Evolutionary conservation across 2,797 vertebrate genomes (phyloP).

Genomic region (Channallabes apus): DNA sequence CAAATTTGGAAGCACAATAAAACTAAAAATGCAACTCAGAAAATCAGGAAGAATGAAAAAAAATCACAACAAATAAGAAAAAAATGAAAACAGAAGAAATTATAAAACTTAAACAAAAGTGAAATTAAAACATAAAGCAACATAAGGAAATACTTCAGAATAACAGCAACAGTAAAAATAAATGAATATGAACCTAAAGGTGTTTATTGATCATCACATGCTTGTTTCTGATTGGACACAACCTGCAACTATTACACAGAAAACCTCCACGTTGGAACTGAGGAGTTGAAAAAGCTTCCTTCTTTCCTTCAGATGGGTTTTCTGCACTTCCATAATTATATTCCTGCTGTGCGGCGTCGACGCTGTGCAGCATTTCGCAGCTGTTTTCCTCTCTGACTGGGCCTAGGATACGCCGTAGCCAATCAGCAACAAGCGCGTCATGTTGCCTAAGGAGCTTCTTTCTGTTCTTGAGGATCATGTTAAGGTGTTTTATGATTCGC

Average conservation of each 20-base stretch:
- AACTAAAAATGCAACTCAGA: neutral
- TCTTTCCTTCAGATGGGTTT: neutral
- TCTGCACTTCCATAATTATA: neutral
- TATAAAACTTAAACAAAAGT: neutral
- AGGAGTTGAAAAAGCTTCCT: neutral
- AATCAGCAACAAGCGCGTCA: neutral
- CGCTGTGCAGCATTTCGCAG: neutral
- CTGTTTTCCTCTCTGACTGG: neutral
- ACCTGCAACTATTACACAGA: too few relatives aligned
- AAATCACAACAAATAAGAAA: neutral
- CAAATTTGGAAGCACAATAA: neutral
- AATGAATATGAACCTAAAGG: neutral
- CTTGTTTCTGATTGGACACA: neutral
- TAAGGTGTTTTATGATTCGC: neutral
- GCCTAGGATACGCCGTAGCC: neutral
- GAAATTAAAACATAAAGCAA: neutral
- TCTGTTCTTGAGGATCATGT: neutral
- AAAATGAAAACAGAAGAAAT: neutral
- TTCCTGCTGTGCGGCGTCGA: neutral
- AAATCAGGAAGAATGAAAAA: neutral
- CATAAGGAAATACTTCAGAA: neutral
- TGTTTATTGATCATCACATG: neutral
- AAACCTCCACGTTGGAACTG: neutral
- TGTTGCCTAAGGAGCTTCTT: neutral
- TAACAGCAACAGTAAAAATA: neutral